Base-by-base conservation (phyloP, 2,888 invertebrate genomes). In the Anoplius nigerrimus region DNA sequence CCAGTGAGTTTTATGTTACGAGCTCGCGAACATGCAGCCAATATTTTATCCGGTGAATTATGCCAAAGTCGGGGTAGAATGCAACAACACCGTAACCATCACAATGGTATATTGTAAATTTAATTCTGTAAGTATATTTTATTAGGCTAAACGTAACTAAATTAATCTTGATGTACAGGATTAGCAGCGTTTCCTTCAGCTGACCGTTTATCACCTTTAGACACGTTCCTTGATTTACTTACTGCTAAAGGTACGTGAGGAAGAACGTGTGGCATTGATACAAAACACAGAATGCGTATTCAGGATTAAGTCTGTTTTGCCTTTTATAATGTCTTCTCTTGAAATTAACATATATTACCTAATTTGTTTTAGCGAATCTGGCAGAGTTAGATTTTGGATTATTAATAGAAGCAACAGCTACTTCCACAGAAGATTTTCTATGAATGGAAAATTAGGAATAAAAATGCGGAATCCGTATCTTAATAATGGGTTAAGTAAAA, bases 331-430 rank as follows among this genome's bases (percentile, higher is more conserved):
- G n/a, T 53, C 16, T 8, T 54, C 20, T 11, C 22, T n/a, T 48
- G 53, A 15, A 53, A 20, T 22, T 13, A 20, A 24, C 22, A 48
- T 27, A n/a, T n/a, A n/a, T n/a, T n/a, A n/a, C n/a, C n/a, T 51
- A 21, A 52, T 48, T 24, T 48, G 61, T 88, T 88, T 16, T 83
- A 90, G 96, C 96, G 15, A 96, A 94, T 86, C 91, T 96, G 70
- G 93, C 95, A 71, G 96, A 96, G 84, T 89, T 96, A 80, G 96
- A 96, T 89, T 95, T 96, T 88, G 95, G 95, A 81, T 91, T 96
- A 70, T 91, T 96, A 54, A 95, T 96, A 78, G 96, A 96, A 89
- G 95, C 96, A 15, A 96, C 96, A 0, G 90, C 94, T 72, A 92
- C 93, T 0, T 92, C 92, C 6, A 91, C 90, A 21, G 91, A 92